A percentile compares a stretch with the other conserved stretches of the same genome.
phyloP scores from a whole-genome alignment of 2,113 vertebrate species.

The Xiphorhynchus elegans region DNA sequence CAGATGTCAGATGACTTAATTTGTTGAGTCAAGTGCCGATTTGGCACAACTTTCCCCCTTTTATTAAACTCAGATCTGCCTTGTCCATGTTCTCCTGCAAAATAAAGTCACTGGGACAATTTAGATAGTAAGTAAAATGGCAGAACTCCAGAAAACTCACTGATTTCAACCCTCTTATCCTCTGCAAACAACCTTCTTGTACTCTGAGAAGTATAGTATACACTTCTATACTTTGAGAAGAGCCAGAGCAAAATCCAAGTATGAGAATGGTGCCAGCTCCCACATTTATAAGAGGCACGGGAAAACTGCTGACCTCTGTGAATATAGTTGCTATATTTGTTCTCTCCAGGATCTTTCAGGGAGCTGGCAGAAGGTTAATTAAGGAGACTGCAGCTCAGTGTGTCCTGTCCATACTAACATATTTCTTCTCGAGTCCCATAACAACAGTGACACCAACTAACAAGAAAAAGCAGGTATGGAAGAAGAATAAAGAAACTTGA shows the following conservation, averaged over 20 bases:
- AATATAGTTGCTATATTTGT: neutral
- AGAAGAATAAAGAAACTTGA: neutral
- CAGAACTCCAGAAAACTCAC: constrained; percentile 8
- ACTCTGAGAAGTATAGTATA: neutral
- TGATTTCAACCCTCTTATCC: neutral
- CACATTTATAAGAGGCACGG: neutral
- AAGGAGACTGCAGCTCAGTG: neutral
- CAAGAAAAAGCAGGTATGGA: neutral
- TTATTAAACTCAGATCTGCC: neutral
- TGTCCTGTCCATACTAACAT: neutral
- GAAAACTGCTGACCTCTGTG: neutral
- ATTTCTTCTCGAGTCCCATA: neutral
- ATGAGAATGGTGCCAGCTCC: neutral
- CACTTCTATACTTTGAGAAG: neutral
- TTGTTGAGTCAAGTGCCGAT: neutral
- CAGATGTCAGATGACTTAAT: neutral
- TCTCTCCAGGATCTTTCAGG: neutral
- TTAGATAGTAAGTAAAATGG: neutral
- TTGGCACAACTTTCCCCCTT: neutral
- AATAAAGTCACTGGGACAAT: constrained; percentile 5
- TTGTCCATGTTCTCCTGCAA: neutral
- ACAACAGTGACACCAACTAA: neutral
- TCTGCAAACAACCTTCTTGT: neutral
- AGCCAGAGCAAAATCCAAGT: neutral
- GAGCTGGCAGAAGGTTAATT: neutral